A percentile compares a stretch with the other conserved stretches of the same genome.
phyloP scores from a whole-genome alignment of 1,140 invertebrate genomes.

The Panagrolaimus sp. region DNA sequence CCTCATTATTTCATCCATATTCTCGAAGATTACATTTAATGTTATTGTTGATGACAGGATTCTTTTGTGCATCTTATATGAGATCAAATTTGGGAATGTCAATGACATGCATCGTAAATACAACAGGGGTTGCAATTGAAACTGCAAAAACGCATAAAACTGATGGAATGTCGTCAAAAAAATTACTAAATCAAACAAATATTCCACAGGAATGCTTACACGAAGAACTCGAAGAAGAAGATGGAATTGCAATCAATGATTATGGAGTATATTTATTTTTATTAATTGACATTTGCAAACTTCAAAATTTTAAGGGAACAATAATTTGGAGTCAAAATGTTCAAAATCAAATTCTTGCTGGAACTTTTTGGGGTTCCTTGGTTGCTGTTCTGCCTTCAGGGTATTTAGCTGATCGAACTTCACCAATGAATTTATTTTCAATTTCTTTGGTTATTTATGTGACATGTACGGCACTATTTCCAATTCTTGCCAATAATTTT shows the following conservation, averaged over 20 bases:
- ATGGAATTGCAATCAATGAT: constrained; percentile 1
- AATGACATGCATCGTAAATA: constrained; percentile 16
- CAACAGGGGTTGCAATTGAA: constrained; percentile 2
- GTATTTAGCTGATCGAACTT: constrained; percentile 18
- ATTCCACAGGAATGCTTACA: constrained; percentile 5
- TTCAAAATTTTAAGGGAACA: constrained; percentile 12
- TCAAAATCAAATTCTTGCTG: constrained; percentile 10
- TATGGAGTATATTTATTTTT: constrained; percentile 3
- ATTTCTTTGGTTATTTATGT: constrained; percentile 2
- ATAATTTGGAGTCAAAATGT: constrained; percentile 13
- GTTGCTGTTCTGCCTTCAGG: constrained; percentile 12
- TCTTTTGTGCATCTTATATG: constrained; percentile 6
- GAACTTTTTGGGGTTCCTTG: constrained; percentile 10
- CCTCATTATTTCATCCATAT: background rate
- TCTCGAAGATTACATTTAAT: constrained; percentile 17
- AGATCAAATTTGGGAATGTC: constrained; percentile 8
- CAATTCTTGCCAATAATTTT: background rate
- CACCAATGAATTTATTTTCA: background rate
- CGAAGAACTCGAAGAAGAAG: background rate
- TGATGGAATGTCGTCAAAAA: background rate
- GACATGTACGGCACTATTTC: background rate
- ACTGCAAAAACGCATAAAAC: background rate
- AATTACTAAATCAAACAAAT: background rate
- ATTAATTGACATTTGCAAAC: background rate
- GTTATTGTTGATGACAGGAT: constrained; percentile 14